Base-by-base conservation (phyloP, 2,113 vertebrate genomes). In the Pica pica region DNA sequence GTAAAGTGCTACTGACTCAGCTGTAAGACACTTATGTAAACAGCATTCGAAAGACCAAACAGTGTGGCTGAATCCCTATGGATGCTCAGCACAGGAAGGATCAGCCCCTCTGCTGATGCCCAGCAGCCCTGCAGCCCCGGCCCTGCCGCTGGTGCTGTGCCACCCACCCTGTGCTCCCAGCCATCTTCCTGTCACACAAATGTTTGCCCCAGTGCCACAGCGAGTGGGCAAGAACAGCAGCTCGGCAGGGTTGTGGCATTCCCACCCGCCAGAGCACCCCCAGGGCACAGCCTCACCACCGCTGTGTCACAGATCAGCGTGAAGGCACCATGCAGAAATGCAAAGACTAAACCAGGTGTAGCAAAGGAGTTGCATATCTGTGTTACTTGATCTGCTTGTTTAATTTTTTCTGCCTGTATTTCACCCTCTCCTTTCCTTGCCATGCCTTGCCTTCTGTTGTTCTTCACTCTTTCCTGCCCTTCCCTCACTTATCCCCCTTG, bases 1-100 rank as follows among this genome's bases (percentile, higher is more conserved):
- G 76, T 22, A 50, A 94, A 95, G 73, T 28, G 76, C 41, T 82
- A 42, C 89, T 47, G 78, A 86, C 70, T 92, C 92, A 84, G 76
- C 88, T 76, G 24, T 21, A 56, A 63, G 76, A 77, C n/a, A 44
- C 74, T 94, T 82, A 60, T 41, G 75, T 27, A 70, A 77, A 93
- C n/a, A 87, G 56, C 89, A 90, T 90, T 33, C 87, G 82, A 35
- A 70, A 84, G 87, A 59, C 18, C 61, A 42, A 75, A 52, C 7
- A 26, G 41, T 6, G 52, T 13, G 26, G 23, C 76, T 16, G 90
- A 28, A 56, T 77, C 39, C 68, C 67, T n/a, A 1, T 4, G 70
- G 55, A 4, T 30, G 59, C 10, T 74, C 0, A 61, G 90, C 77
- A 33, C 24, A 49, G 28, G 37, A 44, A 64, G 1, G 24, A 41